These are phyloP conservation scores for Aplodontia rufa DNA, from an alignment of 2,113 vertebrate genomes.

Conservation along the genomic window DNA sequence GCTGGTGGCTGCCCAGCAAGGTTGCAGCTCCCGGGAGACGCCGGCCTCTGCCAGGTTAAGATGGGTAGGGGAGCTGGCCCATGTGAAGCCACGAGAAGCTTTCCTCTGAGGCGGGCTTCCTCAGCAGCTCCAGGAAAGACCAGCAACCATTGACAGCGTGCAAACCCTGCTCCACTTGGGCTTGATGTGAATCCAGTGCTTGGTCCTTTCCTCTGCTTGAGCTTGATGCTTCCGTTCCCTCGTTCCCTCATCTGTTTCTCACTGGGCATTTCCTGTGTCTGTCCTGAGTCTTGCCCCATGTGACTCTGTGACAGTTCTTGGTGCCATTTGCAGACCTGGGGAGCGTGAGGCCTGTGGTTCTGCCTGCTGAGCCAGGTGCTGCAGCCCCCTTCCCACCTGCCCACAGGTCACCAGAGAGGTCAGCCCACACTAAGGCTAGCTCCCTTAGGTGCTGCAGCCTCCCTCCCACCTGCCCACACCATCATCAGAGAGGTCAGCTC, in stretches of 20 bases:
- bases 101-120: accelerated
- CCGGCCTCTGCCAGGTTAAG: no score
- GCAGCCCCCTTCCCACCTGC: accelerated
- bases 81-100: not conserved
- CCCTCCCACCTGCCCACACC: accelerated
- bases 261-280: not conserved
- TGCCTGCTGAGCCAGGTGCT: not conserved
- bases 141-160: not conserved
- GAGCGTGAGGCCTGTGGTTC: not conserved
- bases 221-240: no score
- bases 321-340: not conserved
- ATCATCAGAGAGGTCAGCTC: not conserved
- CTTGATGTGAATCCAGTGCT: not conserved
- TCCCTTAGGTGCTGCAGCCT: no score
- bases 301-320: accelerated
- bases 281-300: not conserved
- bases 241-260: not conserved
- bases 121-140: no score
- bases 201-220: not conserved
- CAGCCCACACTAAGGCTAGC: not conserved
- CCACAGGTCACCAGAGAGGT: not conserved
- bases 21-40: no score
- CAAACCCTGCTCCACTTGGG: not conserved
- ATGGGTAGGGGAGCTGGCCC: not conserved
- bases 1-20: accelerated